Percentiles rank a stretch among this genome's conserved stretches.
phyloP scores from a whole-genome alignment of 2,113 vertebrate genomes.

The Grammomys dolichurus region DNA sequence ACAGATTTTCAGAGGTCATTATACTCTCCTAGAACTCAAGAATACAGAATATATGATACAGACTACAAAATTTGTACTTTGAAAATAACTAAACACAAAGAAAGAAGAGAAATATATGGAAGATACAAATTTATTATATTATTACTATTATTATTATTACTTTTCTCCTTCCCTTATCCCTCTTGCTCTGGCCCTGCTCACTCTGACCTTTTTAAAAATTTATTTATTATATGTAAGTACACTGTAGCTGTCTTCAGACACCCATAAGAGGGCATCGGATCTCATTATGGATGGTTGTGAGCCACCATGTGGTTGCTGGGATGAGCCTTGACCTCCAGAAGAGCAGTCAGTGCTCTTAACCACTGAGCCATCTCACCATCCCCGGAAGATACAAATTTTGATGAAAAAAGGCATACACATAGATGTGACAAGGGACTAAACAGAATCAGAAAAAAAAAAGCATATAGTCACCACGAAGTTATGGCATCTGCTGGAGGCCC shows the following conservation, averaged over 20 bases:
- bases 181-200: no score
- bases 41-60: constrained; percentile 21
- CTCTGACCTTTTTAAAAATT: no score
- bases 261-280: no score
- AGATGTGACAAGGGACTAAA: not conserved
- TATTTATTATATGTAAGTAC: no score
- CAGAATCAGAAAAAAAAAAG: not conserved
- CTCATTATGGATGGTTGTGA: no score
- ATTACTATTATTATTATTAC: no score
- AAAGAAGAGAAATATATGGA: not conserved
- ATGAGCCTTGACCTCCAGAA: no score
- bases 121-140: not conserved
- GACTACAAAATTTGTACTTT: not conserved
- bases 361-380: no score
- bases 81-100: constrained; percentile 10
- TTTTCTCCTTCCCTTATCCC: no score
- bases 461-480: not conserved
- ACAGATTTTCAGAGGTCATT: not conserved
- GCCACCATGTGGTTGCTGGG: no score
- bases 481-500: not conserved
- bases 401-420: not conserved
- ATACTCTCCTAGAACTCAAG: not conserved
- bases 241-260: no score
- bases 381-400: not conserved
- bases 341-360: no score